Conservation (phyloP, 2,113 vertebrate genomes). For the Nesoenas mayeri region DNA sequence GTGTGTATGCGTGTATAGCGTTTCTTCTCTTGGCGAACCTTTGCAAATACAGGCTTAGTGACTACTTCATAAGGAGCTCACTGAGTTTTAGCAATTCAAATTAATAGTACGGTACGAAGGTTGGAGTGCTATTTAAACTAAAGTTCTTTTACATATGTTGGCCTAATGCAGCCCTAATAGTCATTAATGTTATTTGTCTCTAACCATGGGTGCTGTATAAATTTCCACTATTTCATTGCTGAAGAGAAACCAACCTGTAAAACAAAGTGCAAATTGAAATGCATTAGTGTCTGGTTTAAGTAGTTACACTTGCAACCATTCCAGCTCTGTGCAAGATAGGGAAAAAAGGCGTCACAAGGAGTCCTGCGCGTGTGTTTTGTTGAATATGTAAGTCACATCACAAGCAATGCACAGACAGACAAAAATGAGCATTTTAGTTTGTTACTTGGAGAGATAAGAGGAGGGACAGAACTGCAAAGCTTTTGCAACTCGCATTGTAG, state of each 20-base stretch:
- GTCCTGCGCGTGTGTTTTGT: background rate
- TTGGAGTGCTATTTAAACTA: background rate
- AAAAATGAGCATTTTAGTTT: background rate
- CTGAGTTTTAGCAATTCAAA: background rate
- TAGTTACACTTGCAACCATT: slow-evolving; percentile 16
- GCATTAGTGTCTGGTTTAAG: background rate
- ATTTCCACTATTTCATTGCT: background rate
- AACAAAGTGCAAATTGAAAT: background rate
- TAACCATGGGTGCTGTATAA: background rate
- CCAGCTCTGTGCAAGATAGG: background rate
- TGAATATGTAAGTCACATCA: background rate
- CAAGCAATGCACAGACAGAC: background rate
- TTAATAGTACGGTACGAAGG: background rate
- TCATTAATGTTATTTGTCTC: background rate
- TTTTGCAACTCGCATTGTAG: background rate
- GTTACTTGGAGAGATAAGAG: background rate
- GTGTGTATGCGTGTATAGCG: background rate
- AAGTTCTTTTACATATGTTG: background rate
- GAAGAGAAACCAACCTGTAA: slow-evolving; percentile 12
- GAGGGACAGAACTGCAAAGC: background rate
- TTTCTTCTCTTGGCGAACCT: background rate
- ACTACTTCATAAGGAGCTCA: background rate
- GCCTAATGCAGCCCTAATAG: background rate
- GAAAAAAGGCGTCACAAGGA: background rate
- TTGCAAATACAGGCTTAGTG: background rate